These are phyloP conservation scores for Amblyopsis rosae DNA, from an alignment of 2,113 vertebrate species.

Conservation along the genomic window DNA sequence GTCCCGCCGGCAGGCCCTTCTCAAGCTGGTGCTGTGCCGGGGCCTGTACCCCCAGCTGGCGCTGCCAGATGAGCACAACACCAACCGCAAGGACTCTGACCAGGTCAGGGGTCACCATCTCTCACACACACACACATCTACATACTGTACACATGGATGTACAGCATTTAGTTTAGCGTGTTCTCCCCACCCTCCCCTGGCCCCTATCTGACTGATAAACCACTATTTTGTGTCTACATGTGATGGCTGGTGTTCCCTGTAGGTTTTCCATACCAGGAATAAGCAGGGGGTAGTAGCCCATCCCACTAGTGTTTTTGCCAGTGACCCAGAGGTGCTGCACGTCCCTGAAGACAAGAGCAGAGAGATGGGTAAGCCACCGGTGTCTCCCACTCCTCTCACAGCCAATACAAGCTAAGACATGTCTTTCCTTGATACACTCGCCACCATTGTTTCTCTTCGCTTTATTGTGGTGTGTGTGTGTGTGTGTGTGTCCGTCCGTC, in stretches of 20 bases:
- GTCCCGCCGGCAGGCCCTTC: conserved; percentile 74
- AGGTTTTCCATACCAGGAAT: conserved; percentile 90
- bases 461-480: too few species aligned
- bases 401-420: background rate
- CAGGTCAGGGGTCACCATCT: conserved; percentile 73
- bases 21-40: conserved; percentile 85
- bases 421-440: too few species aligned
- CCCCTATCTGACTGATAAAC: background rate
- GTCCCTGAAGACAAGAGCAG: conserved; percentile 53
- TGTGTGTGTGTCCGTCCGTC: too few species aligned
- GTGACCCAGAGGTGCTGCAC: conserved; percentile 81
- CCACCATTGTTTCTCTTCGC: background rate
- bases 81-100: conserved; percentile 86
- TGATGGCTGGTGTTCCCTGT: background rate
- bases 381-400: background rate
- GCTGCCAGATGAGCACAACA: conserved; percentile 84
- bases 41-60: conserved; percentile 93
- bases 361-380: conserved; percentile 55
- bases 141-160: background rate
- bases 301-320: conserved; percentile 86
- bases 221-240: background rate
- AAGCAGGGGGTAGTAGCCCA: conserved; percentile 89
- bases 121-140: background rate
- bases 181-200: background rate
- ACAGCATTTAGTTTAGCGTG: too few species aligned